phyloP scores from a whole-genome alignment of 2,113 vertebrate species.

The Pollimyrus isidori region DNA sequence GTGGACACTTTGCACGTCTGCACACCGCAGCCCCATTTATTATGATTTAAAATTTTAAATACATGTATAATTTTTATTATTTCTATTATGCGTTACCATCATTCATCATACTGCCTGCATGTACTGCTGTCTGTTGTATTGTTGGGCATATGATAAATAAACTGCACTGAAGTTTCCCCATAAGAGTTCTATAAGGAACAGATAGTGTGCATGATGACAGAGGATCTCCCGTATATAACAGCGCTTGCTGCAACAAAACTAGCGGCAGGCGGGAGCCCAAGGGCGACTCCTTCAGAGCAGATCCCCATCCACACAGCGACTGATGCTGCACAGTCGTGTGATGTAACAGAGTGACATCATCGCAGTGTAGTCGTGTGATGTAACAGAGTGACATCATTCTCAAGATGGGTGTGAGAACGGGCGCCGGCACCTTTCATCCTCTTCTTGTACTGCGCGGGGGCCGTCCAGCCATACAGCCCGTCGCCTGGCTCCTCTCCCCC shows the following conservation, averaged over 20 bases:
- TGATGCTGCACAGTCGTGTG: too few species aligned
- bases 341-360: too few species aligned
- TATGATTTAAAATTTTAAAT: neutral
- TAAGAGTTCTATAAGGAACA: neutral
- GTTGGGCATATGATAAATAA: neutral
- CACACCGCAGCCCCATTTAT: neutral
- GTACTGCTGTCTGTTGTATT: neutral
- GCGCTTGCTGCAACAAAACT: neutral
- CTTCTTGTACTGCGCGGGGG: slow-evolving; percentile 71
- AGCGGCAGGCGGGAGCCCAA: neutral
- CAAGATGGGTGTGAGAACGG: neutral
- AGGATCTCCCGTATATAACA: neutral
- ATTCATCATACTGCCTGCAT: neutral
- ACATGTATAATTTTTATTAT: neutral
- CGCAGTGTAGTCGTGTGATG: too few species aligned
- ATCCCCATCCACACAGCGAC: neutral
- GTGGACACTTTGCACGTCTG: neutral
- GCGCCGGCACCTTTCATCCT: slow-evolving; percentile 48
- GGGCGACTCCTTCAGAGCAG: neutral
- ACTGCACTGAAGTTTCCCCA: neutral
- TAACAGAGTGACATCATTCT: too few species aligned
- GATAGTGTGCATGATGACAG: neutral
- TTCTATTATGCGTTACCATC: neutral
- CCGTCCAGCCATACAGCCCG: slow-evolving; percentile 90
- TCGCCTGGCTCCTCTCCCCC: slow-evolving; percentile 87